A percentile compares a stretch with the other conserved stretches of the same genome.
Conservation (phyloP, 1,140 invertebrate genomes). For the Papilio xuthus region DNA sequence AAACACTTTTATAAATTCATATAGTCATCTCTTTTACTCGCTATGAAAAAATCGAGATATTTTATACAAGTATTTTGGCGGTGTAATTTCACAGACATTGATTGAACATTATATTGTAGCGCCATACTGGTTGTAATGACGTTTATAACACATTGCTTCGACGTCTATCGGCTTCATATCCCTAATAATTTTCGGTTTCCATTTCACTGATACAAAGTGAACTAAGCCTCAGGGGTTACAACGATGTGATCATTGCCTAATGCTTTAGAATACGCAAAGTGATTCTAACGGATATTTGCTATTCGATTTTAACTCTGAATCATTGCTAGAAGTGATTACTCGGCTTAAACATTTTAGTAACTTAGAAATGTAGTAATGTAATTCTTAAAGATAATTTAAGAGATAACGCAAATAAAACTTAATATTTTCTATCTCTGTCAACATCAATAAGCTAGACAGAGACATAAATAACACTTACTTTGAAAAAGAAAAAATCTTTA, state of each 20-base stretch:
- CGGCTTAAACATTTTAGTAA: too few species aligned
- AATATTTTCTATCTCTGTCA: not conserved
- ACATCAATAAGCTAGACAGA: not conserved
- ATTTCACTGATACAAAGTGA: not conserved
- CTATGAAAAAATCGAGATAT: too few species aligned
- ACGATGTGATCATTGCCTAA: conserved; percentile 11
- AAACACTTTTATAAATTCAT: too few species aligned
- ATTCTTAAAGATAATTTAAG: too few species aligned
- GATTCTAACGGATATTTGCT: not conserved
- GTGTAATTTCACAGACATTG: not conserved
- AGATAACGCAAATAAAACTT: too few species aligned
- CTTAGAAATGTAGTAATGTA: too few species aligned
- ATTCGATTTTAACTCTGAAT: not conserved
- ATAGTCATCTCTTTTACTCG: too few species aligned
- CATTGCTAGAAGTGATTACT: not conserved
- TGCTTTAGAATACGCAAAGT: not conserved
- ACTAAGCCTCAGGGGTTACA: not conserved
- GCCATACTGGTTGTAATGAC: not conserved
- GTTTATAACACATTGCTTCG: not conserved
- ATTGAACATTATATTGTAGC: not conserved
- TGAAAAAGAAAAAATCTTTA: not conserved
- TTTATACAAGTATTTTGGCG: too few species aligned
- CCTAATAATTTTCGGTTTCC: not conserved
- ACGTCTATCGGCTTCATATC: not conserved
- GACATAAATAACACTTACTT: not conserved